A percentile compares a stretch with the other conserved stretches of the same genome.
These are phyloP conservation scores for Acrocyrtus sp. DNA, from an alignment of 2,888 invertebrate genomes.

Conservation along the genomic window DNA sequence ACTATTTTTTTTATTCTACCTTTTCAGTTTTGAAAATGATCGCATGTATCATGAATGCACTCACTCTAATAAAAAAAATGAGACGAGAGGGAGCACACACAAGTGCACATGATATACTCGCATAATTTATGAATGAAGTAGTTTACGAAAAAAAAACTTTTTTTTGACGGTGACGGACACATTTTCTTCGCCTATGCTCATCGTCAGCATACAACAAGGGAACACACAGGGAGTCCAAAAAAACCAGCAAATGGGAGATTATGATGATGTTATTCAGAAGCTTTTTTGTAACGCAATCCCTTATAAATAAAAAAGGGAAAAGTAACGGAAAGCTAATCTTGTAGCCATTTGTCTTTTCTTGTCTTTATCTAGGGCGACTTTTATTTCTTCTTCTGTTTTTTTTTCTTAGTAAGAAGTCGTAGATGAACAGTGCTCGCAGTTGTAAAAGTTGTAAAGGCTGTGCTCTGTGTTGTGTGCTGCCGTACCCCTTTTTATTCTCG, in stretches of 20 bases:
- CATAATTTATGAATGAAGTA: too few relatives aligned
- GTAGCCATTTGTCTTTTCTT: slow-evolving; percentile 32
- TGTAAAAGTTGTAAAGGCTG: too few relatives aligned
- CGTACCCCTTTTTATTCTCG: too few relatives aligned
- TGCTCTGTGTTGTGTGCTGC: too few relatives aligned
- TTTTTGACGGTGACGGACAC: slow-evolving; percentile 10
- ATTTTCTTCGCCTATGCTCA: not conserved
- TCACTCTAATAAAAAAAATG: not conserved
- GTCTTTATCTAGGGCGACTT: slow-evolving; percentile 36
- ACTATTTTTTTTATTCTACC: too few relatives aligned
- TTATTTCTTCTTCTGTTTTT: slow-evolving; percentile 8
- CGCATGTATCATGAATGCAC: slow-evolving; percentile 29
- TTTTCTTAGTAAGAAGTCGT: too few relatives aligned
- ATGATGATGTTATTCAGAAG: too few relatives aligned
- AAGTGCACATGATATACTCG: too few relatives aligned
- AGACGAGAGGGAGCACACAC: too few relatives aligned
- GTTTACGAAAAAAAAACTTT: not conserved
- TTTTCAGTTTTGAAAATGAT: slow-evolving; percentile 24
- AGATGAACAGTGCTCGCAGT: too few relatives aligned
- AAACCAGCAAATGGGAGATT: slow-evolving; percentile 12
- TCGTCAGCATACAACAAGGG: slow-evolving; percentile 23
- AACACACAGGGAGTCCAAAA: slow-evolving; percentile 20
- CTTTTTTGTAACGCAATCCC: too few relatives aligned
- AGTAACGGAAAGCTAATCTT: slow-evolving; percentile 37
- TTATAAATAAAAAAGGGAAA: slow-evolving; percentile 20